These are phyloP conservation scores for Cyanocitta stelleri DNA, from an alignment of 2,113 vertebrate genomes.

Conservation along the genomic window DNA sequence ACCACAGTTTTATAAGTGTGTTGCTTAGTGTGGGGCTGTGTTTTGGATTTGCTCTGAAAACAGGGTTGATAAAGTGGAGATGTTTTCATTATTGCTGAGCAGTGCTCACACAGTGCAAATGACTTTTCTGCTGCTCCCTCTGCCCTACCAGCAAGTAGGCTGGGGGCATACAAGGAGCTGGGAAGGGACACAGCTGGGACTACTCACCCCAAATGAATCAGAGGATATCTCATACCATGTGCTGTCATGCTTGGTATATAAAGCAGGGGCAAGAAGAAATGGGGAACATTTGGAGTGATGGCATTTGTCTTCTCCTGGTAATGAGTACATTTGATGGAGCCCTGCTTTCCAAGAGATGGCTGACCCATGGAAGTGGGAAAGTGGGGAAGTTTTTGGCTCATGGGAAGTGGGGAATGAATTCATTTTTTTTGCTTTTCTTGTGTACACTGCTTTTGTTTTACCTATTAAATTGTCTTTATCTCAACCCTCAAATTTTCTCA, in stretches of 20 bases:
- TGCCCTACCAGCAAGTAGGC: not conserved
- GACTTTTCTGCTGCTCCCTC: not conserved
- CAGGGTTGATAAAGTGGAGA: not conserved
- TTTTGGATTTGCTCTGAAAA: not conserved
- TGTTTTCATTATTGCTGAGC: not conserved
- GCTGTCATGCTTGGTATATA: no score
- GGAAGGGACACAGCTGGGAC: not conserved
- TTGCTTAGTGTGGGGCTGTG: not conserved
- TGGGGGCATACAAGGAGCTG: not conserved
- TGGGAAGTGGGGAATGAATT: not conserved
- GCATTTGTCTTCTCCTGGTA: not conserved
- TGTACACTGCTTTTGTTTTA: not conserved
- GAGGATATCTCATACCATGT: not conserved
- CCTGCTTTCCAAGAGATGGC: not conserved
- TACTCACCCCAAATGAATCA: not conserved
- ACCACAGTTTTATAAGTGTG: not conserved
- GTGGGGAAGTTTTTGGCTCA: not conserved
- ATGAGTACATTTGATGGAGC: not conserved
- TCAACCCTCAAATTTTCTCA: not conserved
- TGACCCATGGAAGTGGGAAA: not conserved
- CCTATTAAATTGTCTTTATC: not conserved
- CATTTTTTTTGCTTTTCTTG: not conserved
- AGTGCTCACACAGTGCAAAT: not conserved
- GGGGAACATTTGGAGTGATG: not conserved
- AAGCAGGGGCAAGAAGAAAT: not conserved